phyloP scores from a whole-genome alignment of 37 sponge, comb jelly and placozoan genomes.

The Spongilla lacustris region DNA sequence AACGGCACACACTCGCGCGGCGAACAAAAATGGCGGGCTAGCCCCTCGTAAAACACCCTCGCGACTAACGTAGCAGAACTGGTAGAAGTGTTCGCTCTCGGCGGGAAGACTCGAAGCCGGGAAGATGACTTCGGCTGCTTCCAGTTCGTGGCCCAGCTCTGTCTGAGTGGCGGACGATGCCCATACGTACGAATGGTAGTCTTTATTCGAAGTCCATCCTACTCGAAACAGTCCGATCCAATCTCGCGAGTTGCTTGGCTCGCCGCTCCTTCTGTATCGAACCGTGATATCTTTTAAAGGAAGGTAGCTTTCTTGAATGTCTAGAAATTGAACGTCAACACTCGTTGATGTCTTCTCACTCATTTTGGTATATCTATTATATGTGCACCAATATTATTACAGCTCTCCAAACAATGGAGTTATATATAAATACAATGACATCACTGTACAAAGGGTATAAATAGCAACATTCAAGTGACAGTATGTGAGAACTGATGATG shows the following conservation, averaged over 20 bases:
- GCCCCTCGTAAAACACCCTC: background rate
- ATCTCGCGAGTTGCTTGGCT: background rate
- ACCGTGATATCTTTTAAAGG: background rate
- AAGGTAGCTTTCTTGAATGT: background rate
- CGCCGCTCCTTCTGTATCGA: background rate
- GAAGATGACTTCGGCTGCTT: background rate
- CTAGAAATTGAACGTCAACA: background rate
- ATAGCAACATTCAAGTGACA: no score
- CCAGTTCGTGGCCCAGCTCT: background rate
- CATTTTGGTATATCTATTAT: background rate
- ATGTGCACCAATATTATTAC: no score
- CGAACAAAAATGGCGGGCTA: background rate
- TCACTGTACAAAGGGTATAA: no score
- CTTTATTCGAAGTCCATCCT: background rate
- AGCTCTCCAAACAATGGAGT: no score
- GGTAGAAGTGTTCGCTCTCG: background rate
- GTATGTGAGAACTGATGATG: no score
- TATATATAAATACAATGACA: no score
- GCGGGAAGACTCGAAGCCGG: background rate
- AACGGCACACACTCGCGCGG: background rate
- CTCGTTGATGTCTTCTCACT: background rate
- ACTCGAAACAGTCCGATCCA: background rate
- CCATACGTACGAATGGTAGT: background rate
- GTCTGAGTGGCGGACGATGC: background rate
- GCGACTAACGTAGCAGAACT: background rate